Evolutionary conservation across 2,113 vertebrate genomes (phyloP).

Genomic region (Epinephelus fuscoguttatus): DNA sequence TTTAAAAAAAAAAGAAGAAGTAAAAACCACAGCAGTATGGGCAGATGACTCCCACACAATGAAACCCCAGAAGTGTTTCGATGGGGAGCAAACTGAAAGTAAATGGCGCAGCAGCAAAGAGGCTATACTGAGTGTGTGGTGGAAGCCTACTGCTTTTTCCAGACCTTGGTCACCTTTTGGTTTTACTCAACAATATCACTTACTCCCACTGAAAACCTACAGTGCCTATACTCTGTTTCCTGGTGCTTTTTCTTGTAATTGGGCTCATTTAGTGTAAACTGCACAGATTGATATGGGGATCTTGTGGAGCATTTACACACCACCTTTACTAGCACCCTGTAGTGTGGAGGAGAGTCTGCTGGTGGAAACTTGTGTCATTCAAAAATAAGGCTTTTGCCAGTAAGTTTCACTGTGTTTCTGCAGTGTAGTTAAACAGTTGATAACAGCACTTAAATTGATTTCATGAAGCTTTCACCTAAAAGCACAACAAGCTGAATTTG

Average conservation of each 20-base stretch:
- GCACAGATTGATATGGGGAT: conserved; percentile 55
- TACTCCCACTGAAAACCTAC: conserved; percentile 69
- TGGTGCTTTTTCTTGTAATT: conserved; percentile 84
- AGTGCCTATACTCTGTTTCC: conserved; percentile 53
- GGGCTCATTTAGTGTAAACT: conserved; percentile 82
- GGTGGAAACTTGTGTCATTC: neutral
- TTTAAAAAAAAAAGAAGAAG: neutral
- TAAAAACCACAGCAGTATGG: conserved; percentile 54
- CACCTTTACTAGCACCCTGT: neutral
- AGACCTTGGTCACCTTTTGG: conserved; percentile 75
- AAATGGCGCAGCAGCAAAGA: conserved; percentile 21
- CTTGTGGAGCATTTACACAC: neutral
- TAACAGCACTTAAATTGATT: neutral
- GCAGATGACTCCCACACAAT: conserved; percentile 64
- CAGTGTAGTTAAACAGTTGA: neutral
- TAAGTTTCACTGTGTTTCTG: neutral
- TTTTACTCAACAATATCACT: conserved; percentile 78
- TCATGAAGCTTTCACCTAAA: neutral
- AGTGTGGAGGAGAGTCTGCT: neutral
- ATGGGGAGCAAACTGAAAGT: conserved; percentile 69
- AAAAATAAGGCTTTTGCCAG: neutral
- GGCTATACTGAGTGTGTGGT: conserved; percentile 41
- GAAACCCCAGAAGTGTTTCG: conserved; percentile 75
- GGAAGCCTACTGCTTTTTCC: conserved; percentile 73
- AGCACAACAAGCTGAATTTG: neutral